A percentile compares a stretch with the other conserved stretches of the same genome.
phyloP scores from a whole-genome alignment of 92 coral and sea anemone genomes.

The Palythoa heliodiscus region DNA sequence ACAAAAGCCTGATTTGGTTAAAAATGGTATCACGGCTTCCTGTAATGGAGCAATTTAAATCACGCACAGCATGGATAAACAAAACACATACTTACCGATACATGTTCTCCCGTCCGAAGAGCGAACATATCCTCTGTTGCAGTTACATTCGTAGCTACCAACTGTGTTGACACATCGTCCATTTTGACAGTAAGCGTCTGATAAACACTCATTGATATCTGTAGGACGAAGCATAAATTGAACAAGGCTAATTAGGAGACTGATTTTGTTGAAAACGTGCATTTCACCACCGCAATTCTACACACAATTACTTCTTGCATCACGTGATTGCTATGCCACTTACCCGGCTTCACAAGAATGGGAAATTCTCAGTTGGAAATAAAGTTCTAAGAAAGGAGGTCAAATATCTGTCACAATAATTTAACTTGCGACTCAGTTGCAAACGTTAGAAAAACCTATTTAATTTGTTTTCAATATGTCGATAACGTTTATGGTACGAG shows the following conservation, averaged over 20 bases:
- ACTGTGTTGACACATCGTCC: constrained; percentile 81
- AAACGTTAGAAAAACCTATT: too few species aligned
- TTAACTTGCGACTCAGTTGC: too few species aligned
- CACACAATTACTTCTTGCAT: neutral
- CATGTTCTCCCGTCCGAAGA: constrained; percentile 73
- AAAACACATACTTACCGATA: constrained; percentile 65
- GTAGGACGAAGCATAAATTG: neutral
- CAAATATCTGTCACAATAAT: neutral
- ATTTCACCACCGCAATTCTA: neutral
- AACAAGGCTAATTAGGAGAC: neutral
- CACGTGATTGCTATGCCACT: too few species aligned
- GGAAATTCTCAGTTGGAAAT: too few species aligned
- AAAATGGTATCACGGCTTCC: neutral
- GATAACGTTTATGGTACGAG: too few species aligned
- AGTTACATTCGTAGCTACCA: constrained; percentile 81
- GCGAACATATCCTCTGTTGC: constrained; percentile 73
- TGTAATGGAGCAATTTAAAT: neutral
- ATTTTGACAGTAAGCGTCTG: constrained; percentile 76
- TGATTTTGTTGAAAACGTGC: neutral
- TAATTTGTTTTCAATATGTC: too few species aligned
- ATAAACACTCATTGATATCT: constrained; percentile 94
- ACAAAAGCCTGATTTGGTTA: neutral
- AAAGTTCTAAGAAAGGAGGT: too few species aligned
- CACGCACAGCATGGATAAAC: neutral
- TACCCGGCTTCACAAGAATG: too few species aligned